Evolutionary conservation across 2,797 vertebrate genomes (phyloP), one percentile per base, ranked within the genome.

Genomic region (Hydrolagus colliei): DNA sequence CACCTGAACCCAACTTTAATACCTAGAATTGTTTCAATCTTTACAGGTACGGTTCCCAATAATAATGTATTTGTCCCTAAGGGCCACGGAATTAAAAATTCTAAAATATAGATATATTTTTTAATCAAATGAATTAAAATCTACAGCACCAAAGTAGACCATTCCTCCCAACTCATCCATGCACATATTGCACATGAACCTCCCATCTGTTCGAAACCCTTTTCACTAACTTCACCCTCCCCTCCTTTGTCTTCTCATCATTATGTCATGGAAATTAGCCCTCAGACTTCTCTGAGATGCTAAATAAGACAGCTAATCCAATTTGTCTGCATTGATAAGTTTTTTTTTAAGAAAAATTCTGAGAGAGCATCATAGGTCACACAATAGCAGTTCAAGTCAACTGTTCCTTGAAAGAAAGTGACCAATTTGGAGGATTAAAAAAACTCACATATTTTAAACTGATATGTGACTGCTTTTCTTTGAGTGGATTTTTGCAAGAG

Each of bases 241-340:
- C 72, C 16, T 72, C 1, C n/a, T 72, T 89, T 88, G 80, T 6
- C 2, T 52, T 52, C 41, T 52, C 41, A 52, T 52, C 41, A 52
- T 52, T 52, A 52, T 52, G 41, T 52, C 41, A 52, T 52, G 41
- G 41, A 52, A 52, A 52, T 52, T 52, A 52, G 41, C 22, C 72
- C 72, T 73, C 22, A 73, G 72, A 18, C 16, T 73, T 27, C 72
- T 73, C 7, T 18, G 72, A 18, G 16, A 73, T 18, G 22, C 16
- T 6, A 73, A 27, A 14, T n/a, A 52, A 52, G 41, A 52, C 6
- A 52, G 1, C 41, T 52, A 52, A 52, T 3, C 41, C 41, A 52
- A 52, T 52, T 52, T 52, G 41, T 52, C 41, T 52, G 41, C 41
- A 52, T 3, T 73, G 72, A 10, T 18, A 18, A 52, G 35, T 79